These are phyloP conservation scores for Littorina saxatilis DNA, from an alignment of 1,140 invertebrate genomes.

Conservation along the genomic window DNA sequence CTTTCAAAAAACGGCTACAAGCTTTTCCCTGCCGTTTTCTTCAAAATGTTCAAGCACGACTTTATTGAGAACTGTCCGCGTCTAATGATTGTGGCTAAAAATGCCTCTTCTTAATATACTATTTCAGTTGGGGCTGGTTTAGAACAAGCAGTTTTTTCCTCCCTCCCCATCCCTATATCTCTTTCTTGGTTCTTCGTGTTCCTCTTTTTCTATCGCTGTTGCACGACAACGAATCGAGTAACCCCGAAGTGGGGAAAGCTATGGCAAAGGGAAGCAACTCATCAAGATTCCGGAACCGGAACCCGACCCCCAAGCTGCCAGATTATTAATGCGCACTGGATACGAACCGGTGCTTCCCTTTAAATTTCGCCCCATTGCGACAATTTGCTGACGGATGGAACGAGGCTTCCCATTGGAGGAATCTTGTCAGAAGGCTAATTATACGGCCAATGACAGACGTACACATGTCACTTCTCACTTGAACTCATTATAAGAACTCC, in stretches of 20 bases:
- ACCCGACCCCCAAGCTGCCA: not conserved
- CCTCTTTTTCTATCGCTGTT: not conserved
- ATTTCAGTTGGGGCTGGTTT: no score
- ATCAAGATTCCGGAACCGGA: constrained; percentile 23
- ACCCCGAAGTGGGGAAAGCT: no score
- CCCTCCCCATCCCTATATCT: no score
- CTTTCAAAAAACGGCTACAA: no score
- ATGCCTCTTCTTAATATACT: no score
- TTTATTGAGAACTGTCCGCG: no score
- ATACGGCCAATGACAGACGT: constrained; percentile 8
- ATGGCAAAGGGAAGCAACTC: constrained; percentile 13
- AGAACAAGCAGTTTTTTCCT: no score
- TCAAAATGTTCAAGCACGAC: no score
- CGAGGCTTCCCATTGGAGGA: not conserved
- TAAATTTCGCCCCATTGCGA: not conserved
- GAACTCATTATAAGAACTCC: not conserved
- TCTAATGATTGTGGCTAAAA: no score
- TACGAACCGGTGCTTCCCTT: not conserved
- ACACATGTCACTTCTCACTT: not conserved
- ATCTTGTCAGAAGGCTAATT: not conserved
- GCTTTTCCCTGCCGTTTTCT: no score
- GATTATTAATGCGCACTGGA: constrained; percentile 9
- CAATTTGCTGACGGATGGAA: constrained; percentile 8
- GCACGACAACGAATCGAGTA: no score
- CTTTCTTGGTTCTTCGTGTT: no score